These are phyloP conservation scores for Plutella xylostella DNA, from an alignment of 2,888 invertebrate species.

Conservation along the genomic window DNA sequence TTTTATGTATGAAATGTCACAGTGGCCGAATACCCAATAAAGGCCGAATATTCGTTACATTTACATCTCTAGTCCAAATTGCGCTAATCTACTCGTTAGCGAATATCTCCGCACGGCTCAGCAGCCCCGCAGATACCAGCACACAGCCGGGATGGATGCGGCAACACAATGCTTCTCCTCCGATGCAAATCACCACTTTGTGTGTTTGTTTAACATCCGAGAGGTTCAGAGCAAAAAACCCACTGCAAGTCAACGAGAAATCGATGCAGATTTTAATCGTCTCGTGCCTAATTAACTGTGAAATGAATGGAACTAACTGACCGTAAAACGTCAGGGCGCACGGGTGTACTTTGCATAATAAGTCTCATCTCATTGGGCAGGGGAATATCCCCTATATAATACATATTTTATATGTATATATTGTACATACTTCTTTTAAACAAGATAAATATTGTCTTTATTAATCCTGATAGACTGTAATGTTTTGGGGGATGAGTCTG, in stretches of 20 bases:
- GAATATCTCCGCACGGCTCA: neutral
- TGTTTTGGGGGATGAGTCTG: too few relatives aligned
- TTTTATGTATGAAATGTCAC: neutral
- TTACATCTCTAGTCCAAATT: neutral
- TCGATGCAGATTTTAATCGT: neutral
- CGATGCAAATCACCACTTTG: neutral
- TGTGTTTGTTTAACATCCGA: neutral
- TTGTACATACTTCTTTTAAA: too few relatives aligned
- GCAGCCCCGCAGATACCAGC: too few relatives aligned
- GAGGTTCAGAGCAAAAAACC: neutral
- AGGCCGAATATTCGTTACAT: neutral
- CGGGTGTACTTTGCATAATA: too few relatives aligned
- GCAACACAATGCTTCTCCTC: too few relatives aligned
- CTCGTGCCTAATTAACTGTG: neutral
- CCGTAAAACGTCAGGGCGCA: neutral
- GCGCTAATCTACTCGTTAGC: slow-evolving; percentile 4
- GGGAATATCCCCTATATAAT: too few relatives aligned
- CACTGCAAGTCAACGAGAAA: neutral
- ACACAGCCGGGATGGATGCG: too few relatives aligned
- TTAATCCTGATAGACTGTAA: too few relatives aligned
- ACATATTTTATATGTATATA: too few relatives aligned
- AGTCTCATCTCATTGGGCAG: too few relatives aligned
- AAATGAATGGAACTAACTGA: neutral
- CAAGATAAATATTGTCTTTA: too few relatives aligned
- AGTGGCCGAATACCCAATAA: too few relatives aligned